phyloP scores from a whole-genome alignment of 23 tunicate species.

The Ascidia mentula region DNA sequence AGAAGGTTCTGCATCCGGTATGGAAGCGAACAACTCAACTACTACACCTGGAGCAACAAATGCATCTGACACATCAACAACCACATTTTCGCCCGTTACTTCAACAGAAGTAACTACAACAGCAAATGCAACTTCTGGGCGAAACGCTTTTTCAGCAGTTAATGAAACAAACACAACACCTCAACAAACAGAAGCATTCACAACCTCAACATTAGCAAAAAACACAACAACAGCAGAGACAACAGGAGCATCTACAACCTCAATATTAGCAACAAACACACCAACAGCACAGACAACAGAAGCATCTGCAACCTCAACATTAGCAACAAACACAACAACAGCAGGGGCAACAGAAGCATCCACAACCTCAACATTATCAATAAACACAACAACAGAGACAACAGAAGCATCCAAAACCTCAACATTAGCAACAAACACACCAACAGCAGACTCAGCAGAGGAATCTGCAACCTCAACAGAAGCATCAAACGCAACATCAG shows the following conservation, averaged over 20 bases:
- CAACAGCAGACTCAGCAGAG: neutral
- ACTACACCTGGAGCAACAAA: neutral
- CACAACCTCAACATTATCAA: neutral
- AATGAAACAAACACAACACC: neutral
- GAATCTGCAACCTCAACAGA: too few relatives aligned
- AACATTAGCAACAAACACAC: neutral
- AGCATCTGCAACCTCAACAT: neutral
- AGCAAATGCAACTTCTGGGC: neutral
- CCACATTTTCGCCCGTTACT: neutral
- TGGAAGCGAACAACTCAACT: neutral
- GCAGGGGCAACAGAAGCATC: neutral
- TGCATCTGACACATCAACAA: neutral
- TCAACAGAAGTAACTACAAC: neutral
- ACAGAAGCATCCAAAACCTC: neutral
- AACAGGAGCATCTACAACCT: neutral
- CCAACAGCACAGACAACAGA: neutral
- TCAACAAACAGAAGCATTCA: neutral
- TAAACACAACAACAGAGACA: neutral
- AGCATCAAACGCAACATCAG: too few relatives aligned
- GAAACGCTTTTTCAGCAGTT: neutral
- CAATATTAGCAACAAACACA: neutral
- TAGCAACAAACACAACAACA: neutral
- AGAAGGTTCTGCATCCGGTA: neutral
- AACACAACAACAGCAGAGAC: neutral
- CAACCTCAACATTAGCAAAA: neutral